A percentile compares a stretch with the other conserved stretches of the same genome.
phyloP scores from a whole-genome alignment of 2,797 vertebrate genomes.

The Sebastes oblongus region DNA sequence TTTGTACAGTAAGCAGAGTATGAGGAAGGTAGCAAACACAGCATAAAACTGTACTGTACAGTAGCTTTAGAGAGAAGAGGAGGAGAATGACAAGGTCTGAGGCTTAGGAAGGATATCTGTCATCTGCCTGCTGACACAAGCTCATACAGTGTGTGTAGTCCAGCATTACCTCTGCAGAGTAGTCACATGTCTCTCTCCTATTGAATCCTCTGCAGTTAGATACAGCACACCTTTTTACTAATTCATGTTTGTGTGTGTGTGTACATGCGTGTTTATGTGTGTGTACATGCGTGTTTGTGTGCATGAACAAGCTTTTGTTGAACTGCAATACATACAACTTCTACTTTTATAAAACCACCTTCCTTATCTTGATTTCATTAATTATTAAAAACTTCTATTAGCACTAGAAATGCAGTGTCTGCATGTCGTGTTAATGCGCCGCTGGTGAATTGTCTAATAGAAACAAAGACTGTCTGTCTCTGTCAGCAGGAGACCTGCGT shows the following conservation, averaged over 20 bases:
- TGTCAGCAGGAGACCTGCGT: constrained; percentile 29
- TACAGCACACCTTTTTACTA: constrained; percentile 27
- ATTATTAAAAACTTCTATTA: neutral
- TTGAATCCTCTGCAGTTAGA: constrained; percentile 34
- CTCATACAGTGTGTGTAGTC: neutral
- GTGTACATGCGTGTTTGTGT: neutral
- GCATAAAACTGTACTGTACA: neutral
- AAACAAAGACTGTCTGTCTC: neutral
- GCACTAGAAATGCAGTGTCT: neutral
- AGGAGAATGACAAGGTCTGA: neutral
- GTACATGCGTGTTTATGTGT: neutral
- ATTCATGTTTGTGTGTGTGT: constrained; percentile 27
- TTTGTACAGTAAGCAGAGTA: neutral
- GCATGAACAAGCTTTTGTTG: neutral
- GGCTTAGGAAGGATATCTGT: constrained; percentile 3
- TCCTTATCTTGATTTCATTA: neutral
- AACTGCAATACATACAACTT: neutral
- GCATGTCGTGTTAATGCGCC: neutral
- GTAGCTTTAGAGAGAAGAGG: neutral
- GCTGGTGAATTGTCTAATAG: neutral
- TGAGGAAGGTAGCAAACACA: neutral
- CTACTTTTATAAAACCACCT: neutral
- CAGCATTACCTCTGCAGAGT: constrained; percentile 20
- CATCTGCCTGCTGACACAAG: constrained; percentile 12
- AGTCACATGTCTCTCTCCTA: constrained; percentile 17